Percentiles rank a stretch among this genome's conserved stretches.
Evolutionary conservation across 1,140 invertebrate species (phyloP).

Genomic region (Cheumatopsyche charites): DNA sequence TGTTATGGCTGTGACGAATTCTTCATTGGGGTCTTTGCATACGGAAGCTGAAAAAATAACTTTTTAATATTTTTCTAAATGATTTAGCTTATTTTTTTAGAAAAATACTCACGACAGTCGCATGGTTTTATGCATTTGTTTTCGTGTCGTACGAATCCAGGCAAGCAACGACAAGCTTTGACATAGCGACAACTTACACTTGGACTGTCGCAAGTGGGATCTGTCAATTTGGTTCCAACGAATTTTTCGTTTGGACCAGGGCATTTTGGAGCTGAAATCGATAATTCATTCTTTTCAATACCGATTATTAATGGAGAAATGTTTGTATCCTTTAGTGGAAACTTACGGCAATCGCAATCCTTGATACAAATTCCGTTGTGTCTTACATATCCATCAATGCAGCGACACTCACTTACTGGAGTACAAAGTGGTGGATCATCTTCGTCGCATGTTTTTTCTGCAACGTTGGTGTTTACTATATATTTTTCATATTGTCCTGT

Average conservation of each 20-base stretch:
- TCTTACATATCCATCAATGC: conserved; percentile 21
- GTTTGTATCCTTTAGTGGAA: no score
- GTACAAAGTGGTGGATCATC: background rate
- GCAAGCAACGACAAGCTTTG: conserved; percentile 4
- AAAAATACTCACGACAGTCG: conserved; percentile 27
- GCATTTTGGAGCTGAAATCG: conserved; percentile 25
- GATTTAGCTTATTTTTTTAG: no score
- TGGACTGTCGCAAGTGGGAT: conserved; percentile 1
- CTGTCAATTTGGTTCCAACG: background rate
- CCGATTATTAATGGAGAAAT: background rate
- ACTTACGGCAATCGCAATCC: conserved; percentile 23
- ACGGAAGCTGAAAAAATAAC: background rate
- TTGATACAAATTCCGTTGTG: conserved; percentile 27
- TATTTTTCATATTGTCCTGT: background rate
- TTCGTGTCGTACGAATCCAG: conserved; percentile 21
- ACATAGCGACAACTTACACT: background rate
- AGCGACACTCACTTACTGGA: conserved; percentile 1
- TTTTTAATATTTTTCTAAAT: no score
- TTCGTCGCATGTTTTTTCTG: conserved; percentile 4
- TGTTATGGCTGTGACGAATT: background rate
- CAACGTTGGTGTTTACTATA: background rate
- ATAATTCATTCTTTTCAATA: no score
- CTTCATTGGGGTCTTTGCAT: conserved; percentile 24
- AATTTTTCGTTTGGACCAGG: background rate
- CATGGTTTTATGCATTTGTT: conserved; percentile 24